phyloP scores from a whole-genome alignment of 2,113 vertebrate species.

The Oryzias javanicus region DNA sequence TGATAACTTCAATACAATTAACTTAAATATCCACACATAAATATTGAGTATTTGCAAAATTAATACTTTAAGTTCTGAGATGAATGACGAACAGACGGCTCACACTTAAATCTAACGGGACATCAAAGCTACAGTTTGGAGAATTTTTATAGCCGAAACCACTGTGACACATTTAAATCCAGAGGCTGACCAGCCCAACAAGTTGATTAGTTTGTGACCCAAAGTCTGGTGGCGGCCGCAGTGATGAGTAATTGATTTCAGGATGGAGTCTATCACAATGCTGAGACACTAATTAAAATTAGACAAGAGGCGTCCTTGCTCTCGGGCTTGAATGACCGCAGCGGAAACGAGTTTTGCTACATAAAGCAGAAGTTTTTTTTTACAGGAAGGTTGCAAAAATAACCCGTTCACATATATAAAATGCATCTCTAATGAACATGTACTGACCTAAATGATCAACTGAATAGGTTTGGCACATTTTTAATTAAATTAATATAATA shows the following conservation, averaged over 20 bases:
- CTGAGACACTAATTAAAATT: constrained; percentile 63
- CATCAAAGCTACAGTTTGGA: background rate
- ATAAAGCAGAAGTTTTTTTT: constrained; percentile 49
- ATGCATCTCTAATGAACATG: background rate
- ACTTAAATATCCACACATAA: too few species aligned
- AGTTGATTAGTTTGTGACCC: constrained; percentile 30
- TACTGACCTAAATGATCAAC: too few species aligned
- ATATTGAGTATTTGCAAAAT: background rate
- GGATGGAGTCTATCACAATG: constrained; percentile 43
- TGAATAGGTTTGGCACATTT: too few species aligned
- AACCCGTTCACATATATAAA: constrained; percentile 1
- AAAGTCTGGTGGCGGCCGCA: constrained; percentile 21
- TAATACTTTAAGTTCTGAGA: background rate
- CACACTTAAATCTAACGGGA: constrained; percentile 5
- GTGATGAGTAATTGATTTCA: constrained; percentile 65
- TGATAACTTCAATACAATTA: too few species aligned
- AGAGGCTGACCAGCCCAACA: constrained; percentile 10
- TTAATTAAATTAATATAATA: too few species aligned
- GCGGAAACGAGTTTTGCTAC: constrained; percentile 21
- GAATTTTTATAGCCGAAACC: constrained; percentile 8
- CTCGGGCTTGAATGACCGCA: constrained; percentile 48
- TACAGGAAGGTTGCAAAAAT: constrained; percentile 21
- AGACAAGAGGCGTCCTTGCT: constrained; percentile 60
- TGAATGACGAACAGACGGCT: background rate
- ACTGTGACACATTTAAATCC: constrained; percentile 32